phyloP scores from a whole-genome alignment of 2,113 vertebrate species.

The Fregetta grallaria region DNA sequence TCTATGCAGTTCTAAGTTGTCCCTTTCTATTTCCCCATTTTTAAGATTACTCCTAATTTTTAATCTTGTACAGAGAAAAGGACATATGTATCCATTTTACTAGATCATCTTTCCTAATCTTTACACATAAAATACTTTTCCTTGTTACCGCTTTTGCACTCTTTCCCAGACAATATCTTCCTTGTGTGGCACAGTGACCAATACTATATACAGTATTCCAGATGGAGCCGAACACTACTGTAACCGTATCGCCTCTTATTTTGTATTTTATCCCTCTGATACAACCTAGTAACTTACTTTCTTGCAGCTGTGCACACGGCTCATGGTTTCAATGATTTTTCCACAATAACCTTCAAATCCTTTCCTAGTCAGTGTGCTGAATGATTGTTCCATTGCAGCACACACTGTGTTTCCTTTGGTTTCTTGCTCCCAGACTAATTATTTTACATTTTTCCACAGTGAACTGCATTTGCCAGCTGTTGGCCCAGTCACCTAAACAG shows the following conservation, averaged over 20 bases:
- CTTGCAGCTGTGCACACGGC: slow-evolving; percentile 79
- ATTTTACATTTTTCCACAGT: slow-evolving; percentile 83
- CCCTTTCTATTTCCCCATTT: neutral
- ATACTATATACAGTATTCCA: slow-evolving; percentile 43
- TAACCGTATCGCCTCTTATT: slow-evolving; percentile 67
- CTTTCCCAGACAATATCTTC: slow-evolving; percentile 17
- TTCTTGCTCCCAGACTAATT: slow-evolving; percentile 81
- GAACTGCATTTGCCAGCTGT: slow-evolving; percentile 76
- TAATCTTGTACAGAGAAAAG: neutral
- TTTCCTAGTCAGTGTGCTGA: slow-evolving; percentile 79
- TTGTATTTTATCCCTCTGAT: slow-evolving; percentile 72
- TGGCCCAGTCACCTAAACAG: slow-evolving; percentile 75
- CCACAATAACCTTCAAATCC: slow-evolving; percentile 81
- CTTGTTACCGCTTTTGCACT: neutral
- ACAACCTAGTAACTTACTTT: slow-evolving; percentile 74
- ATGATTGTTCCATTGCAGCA: slow-evolving; percentile 74
- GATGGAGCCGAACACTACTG: slow-evolving; percentile 62
- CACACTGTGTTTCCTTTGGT: slow-evolving; percentile 56
- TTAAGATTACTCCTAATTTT: neutral
- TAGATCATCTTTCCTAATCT: neutral
- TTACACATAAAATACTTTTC: neutral
- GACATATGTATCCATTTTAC: neutral
- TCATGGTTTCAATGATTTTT: slow-evolving; percentile 79
- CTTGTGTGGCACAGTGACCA: slow-evolving; percentile 41
- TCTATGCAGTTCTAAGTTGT: neutral